These are phyloP conservation scores for Sycobia sp. DNA, from an alignment of 1,140 invertebrate genomes.

Conservation along the genomic window DNA sequence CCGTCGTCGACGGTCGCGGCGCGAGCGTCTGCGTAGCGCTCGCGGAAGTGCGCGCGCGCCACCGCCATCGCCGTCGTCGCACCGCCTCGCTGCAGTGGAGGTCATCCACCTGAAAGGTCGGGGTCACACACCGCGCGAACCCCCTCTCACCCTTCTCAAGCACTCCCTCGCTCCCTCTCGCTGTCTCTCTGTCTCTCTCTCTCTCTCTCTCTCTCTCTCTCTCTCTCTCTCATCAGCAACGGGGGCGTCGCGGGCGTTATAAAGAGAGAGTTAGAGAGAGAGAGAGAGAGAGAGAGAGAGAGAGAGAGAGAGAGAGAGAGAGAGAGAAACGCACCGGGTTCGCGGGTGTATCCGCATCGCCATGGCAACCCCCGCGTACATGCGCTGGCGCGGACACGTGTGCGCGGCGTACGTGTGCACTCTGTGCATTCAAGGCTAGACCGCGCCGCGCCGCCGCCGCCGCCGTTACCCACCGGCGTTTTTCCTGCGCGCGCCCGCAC, in stretches of 20 bases:
- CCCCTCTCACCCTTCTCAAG: slow-evolving; percentile 51
- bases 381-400: too few relatives aligned
- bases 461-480: too few relatives aligned
- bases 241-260: background rate
- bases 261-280: background rate
- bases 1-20: background rate
- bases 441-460: slow-evolving; percentile 35
- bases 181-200: slow-evolving; percentile 26
- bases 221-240: too few relatives aligned
- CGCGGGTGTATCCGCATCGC: slow-evolving; percentile 46
- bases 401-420: too few relatives aligned
- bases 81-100: slow-evolving; percentile 57
- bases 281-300: slow-evolving; percentile 11
- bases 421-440: slow-evolving; percentile 60
- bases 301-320: slow-evolving; percentile 7
- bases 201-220: background rate
- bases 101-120: slow-evolving; percentile 63
- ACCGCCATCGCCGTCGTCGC: too few relatives aligned
- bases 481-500: too few relatives aligned
- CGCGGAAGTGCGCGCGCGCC: slow-evolving; percentile 48
- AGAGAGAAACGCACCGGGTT: too few relatives aligned
- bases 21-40: slow-evolving; percentile 16
- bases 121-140: slow-evolving; percentile 55
- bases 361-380: slow-evolving; percentile 60
- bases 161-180: too few relatives aligned